Evolutionary conservation across 2,888 invertebrate species (phyloP).

Genomic region (Antitype chi): DNA sequence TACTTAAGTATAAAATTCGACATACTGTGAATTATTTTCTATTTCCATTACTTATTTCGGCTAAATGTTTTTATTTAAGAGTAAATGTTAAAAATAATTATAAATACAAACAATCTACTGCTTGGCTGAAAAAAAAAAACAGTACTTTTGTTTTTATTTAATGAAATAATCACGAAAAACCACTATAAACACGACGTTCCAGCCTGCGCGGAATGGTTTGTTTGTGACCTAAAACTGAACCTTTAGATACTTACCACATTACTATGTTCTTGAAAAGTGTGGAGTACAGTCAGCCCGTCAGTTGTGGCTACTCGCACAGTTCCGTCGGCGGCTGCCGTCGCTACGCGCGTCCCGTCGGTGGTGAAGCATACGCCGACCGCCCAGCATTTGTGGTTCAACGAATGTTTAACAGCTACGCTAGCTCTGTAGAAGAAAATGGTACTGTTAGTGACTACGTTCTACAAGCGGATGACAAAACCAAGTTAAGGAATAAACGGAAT

Average conservation of each 20-base stretch:
- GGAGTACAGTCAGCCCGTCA: slow-evolving; percentile 94
- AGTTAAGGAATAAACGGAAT: background rate
- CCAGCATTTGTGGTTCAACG: slow-evolving; percentile 97
- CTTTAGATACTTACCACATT: slow-evolving; percentile 92
- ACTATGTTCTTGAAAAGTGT: slow-evolving; percentile 96
- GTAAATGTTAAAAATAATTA: too few relatives aligned
- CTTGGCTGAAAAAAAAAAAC: too few relatives aligned
- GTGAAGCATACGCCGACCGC: slow-evolving; percentile 96
- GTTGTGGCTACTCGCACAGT: slow-evolving; percentile 97
- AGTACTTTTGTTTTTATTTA: too few relatives aligned
- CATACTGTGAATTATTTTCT: too few relatives aligned
- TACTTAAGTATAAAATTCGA: too few relatives aligned
- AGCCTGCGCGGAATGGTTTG: background rate
- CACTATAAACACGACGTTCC: too few relatives aligned
- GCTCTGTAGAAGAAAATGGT: slow-evolving; percentile 91
- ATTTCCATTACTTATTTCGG: too few relatives aligned
- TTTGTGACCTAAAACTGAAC: background rate
- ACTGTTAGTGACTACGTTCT: background rate
- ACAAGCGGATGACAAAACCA: background rate
- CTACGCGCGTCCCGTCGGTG: slow-evolving; percentile 96
- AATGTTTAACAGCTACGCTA: slow-evolving; percentile 95
- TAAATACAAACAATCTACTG: too few relatives aligned
- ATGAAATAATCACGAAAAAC: too few relatives aligned
- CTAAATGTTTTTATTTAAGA: too few relatives aligned
- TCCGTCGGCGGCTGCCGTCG: slow-evolving; percentile 97